Conservation (phyloP, 2,888 invertebrate genomes). For the Apoda limacodes region DNA sequence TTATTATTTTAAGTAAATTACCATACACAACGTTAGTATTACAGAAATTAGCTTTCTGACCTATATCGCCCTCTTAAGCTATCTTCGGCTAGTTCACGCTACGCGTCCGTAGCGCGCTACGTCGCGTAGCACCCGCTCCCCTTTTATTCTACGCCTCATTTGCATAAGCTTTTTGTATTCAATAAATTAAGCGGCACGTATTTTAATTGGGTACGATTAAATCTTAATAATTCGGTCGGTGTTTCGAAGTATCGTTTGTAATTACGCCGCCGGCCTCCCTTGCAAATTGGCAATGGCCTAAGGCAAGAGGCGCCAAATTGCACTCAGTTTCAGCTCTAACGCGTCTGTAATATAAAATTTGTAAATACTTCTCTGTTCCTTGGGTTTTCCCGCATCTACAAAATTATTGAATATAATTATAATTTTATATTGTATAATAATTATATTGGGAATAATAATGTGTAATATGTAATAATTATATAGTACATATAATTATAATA, state of each 20-base stretch:
- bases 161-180: slow-evolving; percentile 50
- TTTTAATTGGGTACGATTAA: slow-evolving; percentile 64
- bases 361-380: no score
- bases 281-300: slow-evolving; percentile 55
- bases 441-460: no score
- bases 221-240: slow-evolving; percentile 62
- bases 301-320: slow-evolving; percentile 53
- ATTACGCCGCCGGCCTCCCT: slow-evolving; percentile 52
- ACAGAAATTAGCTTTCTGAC: no score
- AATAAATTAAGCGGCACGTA: slow-evolving; percentile 51
- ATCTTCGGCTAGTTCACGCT: slow-evolving; percentile 3
- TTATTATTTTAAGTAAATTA: no score
- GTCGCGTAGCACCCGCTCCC: slow-evolving; percentile 17
- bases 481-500: no score
- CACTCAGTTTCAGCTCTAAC: slow-evolving; percentile 42
- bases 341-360: no score
- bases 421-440: no score
- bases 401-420: no score
- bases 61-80: no score
- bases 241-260: slow-evolving; percentile 47
- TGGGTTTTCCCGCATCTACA: slow-evolving; percentile 26
- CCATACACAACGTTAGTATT: no score
- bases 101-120: slow-evolving; percentile 13
- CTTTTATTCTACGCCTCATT: no score
- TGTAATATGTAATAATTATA: no score